Conservation (phyloP, 2,113 vertebrate species). For the Albula goreensis region DNA sequence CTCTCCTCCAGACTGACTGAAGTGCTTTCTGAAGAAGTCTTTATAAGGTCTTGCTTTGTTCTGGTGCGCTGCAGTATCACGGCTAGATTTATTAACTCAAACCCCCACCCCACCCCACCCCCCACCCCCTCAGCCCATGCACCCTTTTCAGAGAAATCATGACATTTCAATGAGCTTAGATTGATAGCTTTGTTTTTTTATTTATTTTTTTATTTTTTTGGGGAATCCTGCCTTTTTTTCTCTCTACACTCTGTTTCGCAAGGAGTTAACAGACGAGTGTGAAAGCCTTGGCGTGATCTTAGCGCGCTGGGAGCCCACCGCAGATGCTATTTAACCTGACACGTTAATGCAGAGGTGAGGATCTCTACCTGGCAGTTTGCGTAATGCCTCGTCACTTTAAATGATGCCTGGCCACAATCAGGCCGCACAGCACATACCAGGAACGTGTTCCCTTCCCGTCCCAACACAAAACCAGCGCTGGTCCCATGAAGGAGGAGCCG, state of each 20-base stretch:
- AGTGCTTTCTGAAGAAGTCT: conserved; percentile 34
- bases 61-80: conserved; percentile 6
- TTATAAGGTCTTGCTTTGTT: conserved; percentile 37
- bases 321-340: conserved; percentile 8
- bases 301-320: not conserved
- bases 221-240: not conserved
- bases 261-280: not conserved
- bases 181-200: not conserved
- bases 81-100: conserved; percentile 21
- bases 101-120: no score
- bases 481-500: not conserved
- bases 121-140: no score
- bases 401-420: not conserved
- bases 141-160: not conserved
- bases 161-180: not conserved
- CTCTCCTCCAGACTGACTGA: conserved; percentile 16
- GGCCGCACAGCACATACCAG: not conserved
- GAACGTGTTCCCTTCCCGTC: not conserved
- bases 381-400: not conserved
- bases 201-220: not conserved
- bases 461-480: not conserved
- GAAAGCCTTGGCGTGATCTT: not conserved
- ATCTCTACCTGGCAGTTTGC: not conserved
- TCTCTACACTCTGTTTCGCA: not conserved
- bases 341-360: not conserved